These are phyloP conservation scores for Coelopa pilipes DNA, from an alignment of 2,888 invertebrate genomes.

Conservation along the genomic window DNA sequence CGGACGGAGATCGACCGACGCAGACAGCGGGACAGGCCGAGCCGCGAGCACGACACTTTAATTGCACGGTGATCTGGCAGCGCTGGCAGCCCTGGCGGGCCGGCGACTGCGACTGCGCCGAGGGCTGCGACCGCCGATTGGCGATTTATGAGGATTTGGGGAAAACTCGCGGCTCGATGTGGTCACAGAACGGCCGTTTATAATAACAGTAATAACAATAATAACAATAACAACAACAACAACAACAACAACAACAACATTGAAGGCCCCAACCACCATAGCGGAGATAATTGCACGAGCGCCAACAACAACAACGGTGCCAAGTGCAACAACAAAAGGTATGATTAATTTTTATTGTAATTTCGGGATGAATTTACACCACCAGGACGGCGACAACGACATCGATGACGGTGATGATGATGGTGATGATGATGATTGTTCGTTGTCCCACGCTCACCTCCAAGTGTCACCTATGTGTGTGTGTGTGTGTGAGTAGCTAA, in stretches of 20 bases:
- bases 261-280: too few species aligned
- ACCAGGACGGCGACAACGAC: neutral
- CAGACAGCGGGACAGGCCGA: neutral
- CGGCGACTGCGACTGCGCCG: too few species aligned
- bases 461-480: neutral
- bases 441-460: conserved; percentile 1
- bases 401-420: neutral
- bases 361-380: neutral
- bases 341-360: neutral
- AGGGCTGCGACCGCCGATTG: too few species aligned
- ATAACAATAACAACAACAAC: too few species aligned
- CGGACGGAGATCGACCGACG: too few species aligned
- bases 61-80: neutral
- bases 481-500: neutral
- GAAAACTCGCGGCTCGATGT: too few species aligned
- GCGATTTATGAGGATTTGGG: too few species aligned
- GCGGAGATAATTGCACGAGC: too few species aligned
- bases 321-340: neutral
- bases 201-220: too few species aligned
- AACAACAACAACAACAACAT: too few species aligned
- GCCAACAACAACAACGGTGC: neutral
- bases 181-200: too few species aligned
- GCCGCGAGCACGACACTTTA: neutral
- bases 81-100: neutral
- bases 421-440: too few species aligned